phyloP scores from a whole-genome alignment of 2,888 invertebrate species.

The Xanthorhoe spadicearia region DNA sequence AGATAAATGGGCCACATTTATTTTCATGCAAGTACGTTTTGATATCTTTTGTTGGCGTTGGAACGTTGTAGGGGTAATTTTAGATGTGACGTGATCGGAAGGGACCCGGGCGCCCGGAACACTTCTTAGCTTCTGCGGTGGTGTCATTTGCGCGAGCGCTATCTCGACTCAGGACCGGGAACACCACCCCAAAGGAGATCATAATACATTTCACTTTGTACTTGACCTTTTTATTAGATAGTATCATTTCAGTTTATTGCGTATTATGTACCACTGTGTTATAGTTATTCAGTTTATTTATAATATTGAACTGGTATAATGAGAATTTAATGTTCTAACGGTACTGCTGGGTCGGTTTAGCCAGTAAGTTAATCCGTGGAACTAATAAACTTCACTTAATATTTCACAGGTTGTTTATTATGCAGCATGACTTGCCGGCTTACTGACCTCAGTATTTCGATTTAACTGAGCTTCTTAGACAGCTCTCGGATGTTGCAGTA shows the following conservation, averaged over 20 bases:
- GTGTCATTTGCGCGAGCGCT: constrained; percentile 55
- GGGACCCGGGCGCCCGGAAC: constrained; percentile 60
- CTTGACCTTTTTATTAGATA: constrained; percentile 37
- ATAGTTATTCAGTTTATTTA: constrained; percentile 5
- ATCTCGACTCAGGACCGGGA: constrained; percentile 51
- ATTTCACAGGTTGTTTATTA: constrained; percentile 44
- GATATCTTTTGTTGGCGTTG: constrained; percentile 32
- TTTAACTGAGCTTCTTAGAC: constrained; percentile 42
- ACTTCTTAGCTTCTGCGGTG: constrained; percentile 50
- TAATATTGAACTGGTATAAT: constrained; percentile 27
- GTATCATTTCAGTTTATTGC: background rate
- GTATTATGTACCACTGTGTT: background rate
- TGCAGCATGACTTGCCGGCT: constrained; percentile 45
- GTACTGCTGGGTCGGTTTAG: constrained; percentile 10
- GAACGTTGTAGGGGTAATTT: constrained; percentile 45
- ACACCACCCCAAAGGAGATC: constrained; percentile 54
- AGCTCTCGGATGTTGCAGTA: constrained; percentile 3
- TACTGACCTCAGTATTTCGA: constrained; percentile 47
- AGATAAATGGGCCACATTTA: constrained; percentile 41
- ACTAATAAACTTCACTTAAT: constrained; percentile 43
- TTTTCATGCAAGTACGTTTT: constrained; percentile 34
- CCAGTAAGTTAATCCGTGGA: constrained; percentile 34
- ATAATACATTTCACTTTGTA: constrained; percentile 49
- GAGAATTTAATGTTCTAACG: constrained; percentile 38
- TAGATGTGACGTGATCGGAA: constrained; percentile 54